phyloP scores from a whole-genome alignment of 2,888 invertebrate genomes.

The Cheiracanthium punctorium region DNA sequence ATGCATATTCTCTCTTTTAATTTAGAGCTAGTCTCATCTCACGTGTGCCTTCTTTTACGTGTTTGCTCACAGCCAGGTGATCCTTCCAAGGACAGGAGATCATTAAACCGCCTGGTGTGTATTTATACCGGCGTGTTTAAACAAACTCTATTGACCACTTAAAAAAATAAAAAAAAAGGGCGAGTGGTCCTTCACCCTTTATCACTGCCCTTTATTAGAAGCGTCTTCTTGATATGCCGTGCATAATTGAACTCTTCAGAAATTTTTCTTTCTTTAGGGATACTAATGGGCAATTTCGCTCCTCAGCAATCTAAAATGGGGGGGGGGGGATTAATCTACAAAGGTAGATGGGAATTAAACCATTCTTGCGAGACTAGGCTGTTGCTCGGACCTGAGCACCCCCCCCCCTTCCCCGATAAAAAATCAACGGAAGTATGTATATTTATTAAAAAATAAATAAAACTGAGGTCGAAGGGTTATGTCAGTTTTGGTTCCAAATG shows the following conservation, averaged over 20 bases:
- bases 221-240: neutral
- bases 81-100: slow-evolving; percentile 44
- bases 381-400: too few species aligned
- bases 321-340: too few species aligned
- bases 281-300: neutral
- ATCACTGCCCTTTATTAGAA: neutral
- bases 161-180: slow-evolving; percentile 2
- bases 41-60: slow-evolving; percentile 28
- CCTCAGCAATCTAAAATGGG: too few species aligned
- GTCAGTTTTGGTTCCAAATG: neutral
- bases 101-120: slow-evolving; percentile 52
- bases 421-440: too few species aligned
- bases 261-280: neutral
- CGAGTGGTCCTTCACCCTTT: neutral
- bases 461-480: too few species aligned
- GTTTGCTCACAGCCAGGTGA: slow-evolving; percentile 49
- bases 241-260: neutral
- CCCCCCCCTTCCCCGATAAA: too few species aligned
- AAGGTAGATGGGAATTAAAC: too few species aligned
- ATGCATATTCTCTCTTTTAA: neutral
- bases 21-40: neutral
- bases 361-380: too few species aligned
- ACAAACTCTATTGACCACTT: slow-evolving; percentile 45
- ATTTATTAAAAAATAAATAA: too few species aligned
- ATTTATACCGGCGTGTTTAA: slow-evolving; percentile 49